Base-by-base conservation (phyloP, 2,888 invertebrate genomes). In the Tetramorium bicarinatum region DNA sequence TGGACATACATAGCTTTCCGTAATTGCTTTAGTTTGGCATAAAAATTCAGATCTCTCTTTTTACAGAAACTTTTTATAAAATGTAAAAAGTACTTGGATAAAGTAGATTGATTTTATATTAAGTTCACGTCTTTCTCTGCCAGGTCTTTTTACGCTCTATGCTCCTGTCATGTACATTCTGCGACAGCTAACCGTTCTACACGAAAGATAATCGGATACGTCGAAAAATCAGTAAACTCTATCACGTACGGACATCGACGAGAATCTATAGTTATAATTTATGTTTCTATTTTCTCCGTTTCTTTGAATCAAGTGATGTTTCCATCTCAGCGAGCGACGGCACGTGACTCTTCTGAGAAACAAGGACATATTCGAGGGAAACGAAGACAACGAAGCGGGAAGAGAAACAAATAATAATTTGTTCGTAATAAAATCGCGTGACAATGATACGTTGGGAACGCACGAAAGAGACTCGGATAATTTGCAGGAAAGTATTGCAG, bases 241-340 rank as follows among this genome's bases (percentile, higher is more conserved):
- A 29, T 54, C 64, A 66, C 25, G 62, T 52, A 52, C 49, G 21
- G 11, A 11, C 18, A 21, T 29, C 64, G n/a, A 54, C 25, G 8
- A 9, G 49, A 38, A 64, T 49, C 52, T 25, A 76, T 38, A 64
- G 29, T 66, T 66, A 54, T 66, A n/a, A 64, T 64, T 72, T 56
- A 56, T 25, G 4, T 61, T 61, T 29, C 29, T 54, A 56, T 77
- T 76, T 15, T 9, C 54, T 54, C 15, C n/a, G 8, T 41, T 77
- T 2, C 7, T 29, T 77, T 29, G 3, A 64, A 29, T 54, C 25
- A 2, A 25, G 18, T 38, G 49, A 64, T 41, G 38, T 54, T 66
- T 41, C 21, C 44, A 67, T 44, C 41, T 54, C 44, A 18, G 18
- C 44, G 18, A 34, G 18, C 54, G 29, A 77, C n/a, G 7, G 29